phyloP scores from a whole-genome alignment of 2,797 vertebrate species.

The Poecilia picta region DNA sequence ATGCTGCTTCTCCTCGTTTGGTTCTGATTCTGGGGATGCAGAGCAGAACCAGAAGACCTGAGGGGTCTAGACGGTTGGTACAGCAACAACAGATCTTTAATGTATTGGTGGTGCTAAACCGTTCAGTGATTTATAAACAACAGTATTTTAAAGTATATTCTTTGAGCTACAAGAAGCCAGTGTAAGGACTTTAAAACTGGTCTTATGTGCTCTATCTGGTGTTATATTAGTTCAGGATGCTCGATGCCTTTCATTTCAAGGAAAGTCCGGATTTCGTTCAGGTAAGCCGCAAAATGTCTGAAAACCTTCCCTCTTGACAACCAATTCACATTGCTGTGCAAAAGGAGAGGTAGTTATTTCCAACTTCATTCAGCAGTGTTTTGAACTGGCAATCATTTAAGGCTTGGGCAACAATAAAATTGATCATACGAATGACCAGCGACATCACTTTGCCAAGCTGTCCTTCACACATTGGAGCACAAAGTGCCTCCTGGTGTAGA shows the following conservation, averaged over 20 bases:
- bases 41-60: too few relatives aligned
- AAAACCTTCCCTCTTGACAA: background rate
- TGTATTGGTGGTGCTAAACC: too few relatives aligned
- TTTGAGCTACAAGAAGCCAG: too few relatives aligned
- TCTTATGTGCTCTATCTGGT: too few relatives aligned
- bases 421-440: background rate
- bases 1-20: too few relatives aligned
- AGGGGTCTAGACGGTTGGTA: too few relatives aligned
- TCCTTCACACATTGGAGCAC: constrained; percentile 3
- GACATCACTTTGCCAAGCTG: constrained; percentile 7
- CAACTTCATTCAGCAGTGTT: constrained; percentile 5
- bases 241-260: background rate
- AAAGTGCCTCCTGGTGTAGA: constrained; percentile 5
- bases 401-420: background rate
- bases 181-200: too few relatives aligned
- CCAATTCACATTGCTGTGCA: constrained; percentile 2
- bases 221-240: background rate
- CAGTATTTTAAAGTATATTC: too few relatives aligned
- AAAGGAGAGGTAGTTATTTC: constrained; percentile 6
- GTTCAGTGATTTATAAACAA: too few relatives aligned
- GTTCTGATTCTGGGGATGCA: too few relatives aligned
- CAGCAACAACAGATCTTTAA: too few relatives aligned
- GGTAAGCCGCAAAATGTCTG: background rate
- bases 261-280: background rate
- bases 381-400: background rate